These are phyloP conservation scores for Sebastes reedi DNA, from an alignment of 2,797 vertebrate species.

Conservation along the genomic window DNA sequence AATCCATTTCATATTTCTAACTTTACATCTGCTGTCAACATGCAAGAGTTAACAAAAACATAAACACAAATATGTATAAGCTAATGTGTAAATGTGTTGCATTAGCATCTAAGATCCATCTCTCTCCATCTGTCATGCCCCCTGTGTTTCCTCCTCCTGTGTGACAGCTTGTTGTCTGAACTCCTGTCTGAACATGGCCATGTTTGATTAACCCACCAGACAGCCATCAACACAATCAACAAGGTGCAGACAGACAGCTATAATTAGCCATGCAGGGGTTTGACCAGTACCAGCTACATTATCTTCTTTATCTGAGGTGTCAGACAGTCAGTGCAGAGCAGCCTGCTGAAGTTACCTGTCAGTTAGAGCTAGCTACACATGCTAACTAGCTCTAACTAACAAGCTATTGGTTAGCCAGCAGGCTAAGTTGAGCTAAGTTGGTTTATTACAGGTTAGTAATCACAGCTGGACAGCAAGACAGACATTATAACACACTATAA, in stretches of 20 bases:
- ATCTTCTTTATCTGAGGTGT: constrained; percentile 9
- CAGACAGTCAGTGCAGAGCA: background rate
- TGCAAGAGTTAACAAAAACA: background rate
- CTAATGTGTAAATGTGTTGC: background rate
- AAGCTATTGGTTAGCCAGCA: constrained; percentile 30
- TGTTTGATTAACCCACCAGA: background rate
- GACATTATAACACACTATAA: background rate
- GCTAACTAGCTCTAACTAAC: constrained; percentile 7
- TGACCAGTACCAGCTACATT: background rate
- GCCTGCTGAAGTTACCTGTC: constrained; percentile 21
- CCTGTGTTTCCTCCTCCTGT: background rate
- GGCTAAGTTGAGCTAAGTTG: constrained; percentile 65
- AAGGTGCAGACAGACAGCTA: background rate
- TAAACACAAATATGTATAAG: background rate
- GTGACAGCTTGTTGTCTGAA: background rate
- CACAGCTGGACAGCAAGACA: background rate
- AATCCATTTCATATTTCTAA: background rate
- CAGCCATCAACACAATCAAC: background rate
- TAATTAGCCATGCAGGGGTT: background rate
- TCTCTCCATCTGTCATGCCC: background rate
- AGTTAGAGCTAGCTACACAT: background rate
- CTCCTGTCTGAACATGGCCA: too few relatives aligned
- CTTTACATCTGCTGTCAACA: background rate
- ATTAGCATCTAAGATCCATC: background rate
- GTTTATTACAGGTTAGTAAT: constrained; percentile 45